Evolutionary conservation across 2,797 vertebrate genomes (phyloP).

Genomic region (Leptoclinus maculatus): DNA sequence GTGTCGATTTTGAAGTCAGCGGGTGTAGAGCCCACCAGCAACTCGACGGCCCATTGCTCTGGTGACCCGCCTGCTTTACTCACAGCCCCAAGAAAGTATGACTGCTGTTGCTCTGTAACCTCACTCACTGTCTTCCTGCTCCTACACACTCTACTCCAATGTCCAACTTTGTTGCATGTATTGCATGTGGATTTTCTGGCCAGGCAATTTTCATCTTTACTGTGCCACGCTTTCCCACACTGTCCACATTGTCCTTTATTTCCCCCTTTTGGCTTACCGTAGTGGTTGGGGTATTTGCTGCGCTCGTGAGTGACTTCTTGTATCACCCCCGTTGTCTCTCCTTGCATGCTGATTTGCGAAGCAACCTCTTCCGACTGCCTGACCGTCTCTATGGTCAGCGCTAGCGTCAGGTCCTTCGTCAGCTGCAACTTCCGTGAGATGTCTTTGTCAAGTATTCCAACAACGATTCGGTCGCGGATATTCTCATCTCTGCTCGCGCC

Average conservation of each 20-base stretch:
- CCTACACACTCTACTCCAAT: neutral
- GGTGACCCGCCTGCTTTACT: neutral
- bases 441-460: too few relatives aligned
- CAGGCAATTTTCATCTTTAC: neutral
- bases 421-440: too few relatives aligned
- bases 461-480: too few relatives aligned
- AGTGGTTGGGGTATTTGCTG: neutral
- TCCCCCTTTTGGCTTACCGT: neutral
- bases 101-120: neutral
- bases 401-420: too few relatives aligned
- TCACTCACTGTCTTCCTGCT: neutral
- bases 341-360: too few relatives aligned
- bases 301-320: too few relatives aligned
- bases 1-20: neutral
- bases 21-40: neutral
- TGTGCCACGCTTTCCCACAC: neutral
- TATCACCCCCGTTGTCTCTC: too few relatives aligned
- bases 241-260: neutral
- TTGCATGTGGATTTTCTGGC: neutral
- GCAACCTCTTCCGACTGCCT: too few relatives aligned
- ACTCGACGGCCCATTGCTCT: neutral
- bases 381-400: too few relatives aligned
- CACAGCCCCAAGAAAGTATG: neutral
- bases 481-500: too few relatives aligned
- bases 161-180: neutral